These are phyloP conservation scores for Cavia aperea DNA, from an alignment of 2,113 vertebrate species.

Conservation along the genomic window DNA sequence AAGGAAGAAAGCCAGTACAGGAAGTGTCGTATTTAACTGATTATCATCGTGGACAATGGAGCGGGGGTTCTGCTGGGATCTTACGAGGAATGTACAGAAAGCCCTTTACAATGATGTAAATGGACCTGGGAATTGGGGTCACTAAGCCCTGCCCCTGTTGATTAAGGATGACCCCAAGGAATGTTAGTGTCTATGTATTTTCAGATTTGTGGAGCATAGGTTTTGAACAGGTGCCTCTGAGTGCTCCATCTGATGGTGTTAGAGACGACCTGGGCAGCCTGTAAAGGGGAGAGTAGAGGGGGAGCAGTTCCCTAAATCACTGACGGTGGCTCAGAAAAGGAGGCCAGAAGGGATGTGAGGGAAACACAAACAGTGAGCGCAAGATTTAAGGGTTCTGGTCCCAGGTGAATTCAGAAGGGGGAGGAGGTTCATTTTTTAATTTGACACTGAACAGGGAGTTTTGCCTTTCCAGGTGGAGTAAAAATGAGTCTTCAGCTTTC, in stretches of 20 bases:
- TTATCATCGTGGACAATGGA: background rate
- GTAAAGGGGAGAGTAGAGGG: background rate
- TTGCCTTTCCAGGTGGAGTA: background rate
- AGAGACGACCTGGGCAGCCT: background rate
- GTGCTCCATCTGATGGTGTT: too few species aligned
- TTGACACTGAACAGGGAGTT: background rate
- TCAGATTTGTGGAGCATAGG: background rate
- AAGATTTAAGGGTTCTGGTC: background rate
- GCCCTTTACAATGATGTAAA: background rate
- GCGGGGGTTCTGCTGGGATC: background rate
- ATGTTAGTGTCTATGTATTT: background rate
- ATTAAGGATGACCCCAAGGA: background rate
- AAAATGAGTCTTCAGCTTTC: background rate
- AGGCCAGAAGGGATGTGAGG: background rate
- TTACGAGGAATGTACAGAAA: background rate
- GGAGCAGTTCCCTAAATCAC: background rate
- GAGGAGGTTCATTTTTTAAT: background rate
- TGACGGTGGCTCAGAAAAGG: background rate
- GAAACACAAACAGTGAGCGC: background rate
- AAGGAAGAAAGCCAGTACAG: background rate
- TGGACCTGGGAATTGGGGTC: background rate
- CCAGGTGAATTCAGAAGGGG: background rate
- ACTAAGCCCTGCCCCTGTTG: background rate
- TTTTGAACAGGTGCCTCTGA: background rate
- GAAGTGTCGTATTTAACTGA: fast-evolving